phyloP scores from a whole-genome alignment of 2,888 invertebrate genomes.

The Acleris literana region DNA sequence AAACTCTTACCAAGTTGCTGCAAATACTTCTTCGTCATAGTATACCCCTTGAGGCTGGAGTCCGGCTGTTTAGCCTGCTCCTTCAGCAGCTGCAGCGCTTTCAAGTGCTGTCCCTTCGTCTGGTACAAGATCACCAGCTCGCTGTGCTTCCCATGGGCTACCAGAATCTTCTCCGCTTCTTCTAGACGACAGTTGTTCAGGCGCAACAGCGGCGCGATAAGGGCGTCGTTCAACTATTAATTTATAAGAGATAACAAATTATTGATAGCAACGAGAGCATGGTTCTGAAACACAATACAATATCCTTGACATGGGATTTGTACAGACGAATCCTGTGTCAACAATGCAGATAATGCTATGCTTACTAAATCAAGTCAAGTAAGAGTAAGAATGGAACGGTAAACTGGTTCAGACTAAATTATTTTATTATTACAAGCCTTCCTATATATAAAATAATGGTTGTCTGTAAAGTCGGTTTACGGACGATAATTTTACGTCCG shows the following conservation, averaged over 20 bases:
- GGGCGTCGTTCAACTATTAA: constrained; percentile 94
- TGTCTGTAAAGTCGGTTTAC: too few relatives aligned
- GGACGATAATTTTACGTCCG: too few relatives aligned
- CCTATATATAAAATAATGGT: too few relatives aligned
- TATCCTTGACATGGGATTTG: neutral
- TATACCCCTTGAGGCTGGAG: constrained; percentile 90
- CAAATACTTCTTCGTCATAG: constrained; percentile 94
- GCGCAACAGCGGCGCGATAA: constrained; percentile 95
- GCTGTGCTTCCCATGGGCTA: constrained; percentile 93
- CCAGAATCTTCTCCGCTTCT: constrained; percentile 95
- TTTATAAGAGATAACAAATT: neutral
- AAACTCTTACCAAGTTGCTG: constrained; percentile 89
- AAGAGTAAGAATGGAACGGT: too few relatives aligned
- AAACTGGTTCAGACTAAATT: too few relatives aligned
- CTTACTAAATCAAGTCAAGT: too few relatives aligned
- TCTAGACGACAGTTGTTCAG: constrained; percentile 96
- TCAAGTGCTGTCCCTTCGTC: constrained; percentile 95
- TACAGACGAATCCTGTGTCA: too few relatives aligned
- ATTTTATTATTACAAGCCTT: too few relatives aligned
- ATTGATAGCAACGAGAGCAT: neutral
- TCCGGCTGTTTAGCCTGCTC: constrained; percentile 89
- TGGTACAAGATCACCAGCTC: constrained; percentile 98
- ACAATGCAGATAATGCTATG: too few relatives aligned
- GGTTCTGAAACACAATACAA: neutral
- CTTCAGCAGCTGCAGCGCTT: constrained; percentile 94